phyloP scores from a whole-genome alignment of 2,888 invertebrate genomes.

The Polydrusus pterygomalis region DNA sequence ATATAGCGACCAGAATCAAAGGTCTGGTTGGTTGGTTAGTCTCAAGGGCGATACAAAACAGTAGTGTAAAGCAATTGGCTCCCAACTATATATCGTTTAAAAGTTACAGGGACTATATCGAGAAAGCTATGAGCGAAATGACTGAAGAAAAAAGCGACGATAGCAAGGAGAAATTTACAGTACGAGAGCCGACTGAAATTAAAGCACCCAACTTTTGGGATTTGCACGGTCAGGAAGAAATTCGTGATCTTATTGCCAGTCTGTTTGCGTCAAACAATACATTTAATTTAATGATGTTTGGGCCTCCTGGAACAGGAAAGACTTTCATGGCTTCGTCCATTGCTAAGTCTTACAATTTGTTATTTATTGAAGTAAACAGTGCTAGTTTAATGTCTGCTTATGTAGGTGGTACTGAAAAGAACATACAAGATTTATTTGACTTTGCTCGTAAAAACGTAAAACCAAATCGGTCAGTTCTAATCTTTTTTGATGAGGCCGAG shows the following conservation, averaged over 20 bases:
- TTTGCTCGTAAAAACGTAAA: conserved; percentile 2
- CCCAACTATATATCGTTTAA: neutral
- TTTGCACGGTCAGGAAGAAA: neutral
- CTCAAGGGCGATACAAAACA: neutral
- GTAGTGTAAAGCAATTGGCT: conserved; percentile 1
- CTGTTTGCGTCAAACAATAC: conserved; percentile 12
- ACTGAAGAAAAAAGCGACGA: no score
- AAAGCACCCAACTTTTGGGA: neutral
- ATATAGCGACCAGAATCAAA: neutral
- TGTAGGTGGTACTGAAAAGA: conserved; percentile 21
- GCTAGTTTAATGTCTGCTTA: conserved; percentile 15
- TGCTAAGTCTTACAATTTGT: conserved; percentile 8
- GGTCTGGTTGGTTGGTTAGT: conserved; percentile 8
- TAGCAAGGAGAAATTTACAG: no score
- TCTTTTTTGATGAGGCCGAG: neutral
- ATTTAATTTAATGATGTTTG: conserved; percentile 13
- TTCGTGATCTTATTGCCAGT: conserved; percentile 4
- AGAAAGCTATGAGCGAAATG: neutral
- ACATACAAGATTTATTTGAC: conserved; percentile 1
- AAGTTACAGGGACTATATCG: conserved; percentile 12
- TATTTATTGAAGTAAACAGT: conserved; percentile 27
- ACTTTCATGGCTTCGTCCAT: conserved; percentile 5
- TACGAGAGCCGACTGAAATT: neutral
- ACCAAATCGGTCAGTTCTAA: neutral
- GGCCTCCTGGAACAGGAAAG: conserved; percentile 5